A percentile compares a stretch with the other conserved stretches of the same genome.
Conservation (phyloP, 2,113 vertebrate genomes). For the Ginglymostoma cirratum region DNA sequence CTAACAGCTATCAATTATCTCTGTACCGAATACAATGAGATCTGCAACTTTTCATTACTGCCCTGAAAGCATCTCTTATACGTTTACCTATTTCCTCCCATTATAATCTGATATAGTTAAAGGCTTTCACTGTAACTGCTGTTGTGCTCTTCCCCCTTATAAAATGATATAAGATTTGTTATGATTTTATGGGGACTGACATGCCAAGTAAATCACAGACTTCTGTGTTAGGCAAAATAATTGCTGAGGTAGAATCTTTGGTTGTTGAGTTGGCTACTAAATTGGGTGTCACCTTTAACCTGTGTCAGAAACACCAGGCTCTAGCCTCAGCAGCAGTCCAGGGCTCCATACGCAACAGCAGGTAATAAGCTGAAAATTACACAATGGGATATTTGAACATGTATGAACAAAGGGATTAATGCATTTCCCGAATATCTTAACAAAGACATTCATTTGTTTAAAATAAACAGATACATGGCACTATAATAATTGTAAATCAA, state of each 20-base stretch:
- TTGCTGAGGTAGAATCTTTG: not conserved
- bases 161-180: not conserved
- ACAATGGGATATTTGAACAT: not conserved
- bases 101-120: not conserved
- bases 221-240: not conserved
- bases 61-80: constrained; percentile 3
- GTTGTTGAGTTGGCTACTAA: not conserved
- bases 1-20: not conserved
- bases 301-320: not conserved
- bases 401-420: not conserved
- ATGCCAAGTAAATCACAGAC: not conserved
- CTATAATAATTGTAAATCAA: not conserved
- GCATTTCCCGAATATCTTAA: not conserved
- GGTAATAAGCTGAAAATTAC: not conserved
- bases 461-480: not conserved
- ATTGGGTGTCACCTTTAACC: not conserved
- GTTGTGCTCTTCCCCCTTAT: not conserved
- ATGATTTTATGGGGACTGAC: not conserved
- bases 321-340: not conserved
- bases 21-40: not conserved
- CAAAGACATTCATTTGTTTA: not conserved
- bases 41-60: not conserved
- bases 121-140: not conserved
- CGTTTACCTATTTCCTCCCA: not conserved
- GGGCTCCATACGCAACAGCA: not conserved